Evolutionary conservation across 1,140 invertebrate species (phyloP), one percentile per base, ranked within the genome.

Genomic region (Drosophila obscura): DNA sequence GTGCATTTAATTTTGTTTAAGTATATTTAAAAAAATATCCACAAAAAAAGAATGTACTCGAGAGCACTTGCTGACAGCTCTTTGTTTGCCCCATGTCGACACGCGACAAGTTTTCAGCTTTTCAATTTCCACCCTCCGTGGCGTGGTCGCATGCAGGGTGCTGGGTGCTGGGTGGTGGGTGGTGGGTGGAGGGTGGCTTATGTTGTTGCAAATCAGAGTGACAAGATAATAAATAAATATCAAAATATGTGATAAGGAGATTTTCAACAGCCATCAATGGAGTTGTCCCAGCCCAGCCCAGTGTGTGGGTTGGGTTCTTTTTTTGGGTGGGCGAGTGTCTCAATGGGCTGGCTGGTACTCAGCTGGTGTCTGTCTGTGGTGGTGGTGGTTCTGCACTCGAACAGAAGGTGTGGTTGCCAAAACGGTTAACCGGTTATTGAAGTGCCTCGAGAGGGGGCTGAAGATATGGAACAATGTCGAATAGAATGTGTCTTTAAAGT

Each of bases 181-280:
- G n/a, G 43, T 16, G n/a, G 4, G 19, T 0, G 22, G 49, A 51
- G 78, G 78, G 69, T 77, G 65, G 82, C 73, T 85, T 74, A 71
- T 76, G 78, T 77, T 67, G 57, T 80, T 69, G 64, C 60, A 77
- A 90, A 87, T 90, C 81, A 64, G 52, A 76, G 73, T 83, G 87
- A 90, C 87, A 90, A 78, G 82, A 90, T 90, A 90, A 90, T 90
- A 90, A 90, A 90, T 90, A 90, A 90, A 90, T 90, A 90, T 90
- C 73, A 90, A 90, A 90, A 90, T 90, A 84, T 90, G 87, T 90
- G 88, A 90, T 88, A 90, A 83, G 75, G 74, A 74, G 80, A 81
- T 81, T 88, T 87, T 68, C 66, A 66, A 13, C 69, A 75, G 67
- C 49, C 60, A 50, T 74, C 69, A 73, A 63, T 53, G 53, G 50